Base-by-base conservation (phyloP, 2,113 vertebrate species). In the Seriola quinqueradiata region DNA sequence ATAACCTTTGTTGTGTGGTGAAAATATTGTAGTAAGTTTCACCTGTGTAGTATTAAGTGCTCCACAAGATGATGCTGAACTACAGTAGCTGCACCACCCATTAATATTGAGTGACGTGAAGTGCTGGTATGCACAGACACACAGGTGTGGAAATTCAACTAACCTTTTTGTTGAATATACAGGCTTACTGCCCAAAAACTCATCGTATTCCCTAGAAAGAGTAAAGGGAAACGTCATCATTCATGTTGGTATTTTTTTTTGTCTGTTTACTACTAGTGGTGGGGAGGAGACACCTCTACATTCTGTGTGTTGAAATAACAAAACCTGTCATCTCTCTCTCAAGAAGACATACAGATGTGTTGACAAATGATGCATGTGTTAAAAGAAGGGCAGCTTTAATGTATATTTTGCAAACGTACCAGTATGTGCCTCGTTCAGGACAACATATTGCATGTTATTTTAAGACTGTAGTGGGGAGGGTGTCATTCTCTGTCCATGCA, bases 311-410 rank as follows among this genome's bases (percentile, higher is more conserved):
- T 71, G 32, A 78, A 77, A 75, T 42, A 63, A 80, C 60, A 83
- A 11, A 55, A 63, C 28, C 17, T 40, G 76, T 67, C 65, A 50
- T 64, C 69, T 46, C 59, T 63, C 59, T 64, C 48, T 44, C 68
- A 81, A 71, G 72, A 78, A 88, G 64, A 87, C 77, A 70, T 73
- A 87, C 80, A 88, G 75, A 89, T 84, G 85, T 88, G 69, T 68
- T 57, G 79, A 93, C 88, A 87, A 87, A 83, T 71, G 54, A 86
- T 80, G 79, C 72, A 77, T 65, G 86, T 87, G 89, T 90, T 91
- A 90, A 93, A 93, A 91, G 74, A 68, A 88, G 65, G 77, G 89
- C 82, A 91, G 72, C 88, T 93, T 93, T 91, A 92, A 93, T 80
- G 81, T 83, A 68, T 54, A 68, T 28, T 76, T 84, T 83, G 75